Evolutionary conservation across 2,797 vertebrate genomes (phyloP).

Genomic region (Sarcophilus harrisii): DNA sequence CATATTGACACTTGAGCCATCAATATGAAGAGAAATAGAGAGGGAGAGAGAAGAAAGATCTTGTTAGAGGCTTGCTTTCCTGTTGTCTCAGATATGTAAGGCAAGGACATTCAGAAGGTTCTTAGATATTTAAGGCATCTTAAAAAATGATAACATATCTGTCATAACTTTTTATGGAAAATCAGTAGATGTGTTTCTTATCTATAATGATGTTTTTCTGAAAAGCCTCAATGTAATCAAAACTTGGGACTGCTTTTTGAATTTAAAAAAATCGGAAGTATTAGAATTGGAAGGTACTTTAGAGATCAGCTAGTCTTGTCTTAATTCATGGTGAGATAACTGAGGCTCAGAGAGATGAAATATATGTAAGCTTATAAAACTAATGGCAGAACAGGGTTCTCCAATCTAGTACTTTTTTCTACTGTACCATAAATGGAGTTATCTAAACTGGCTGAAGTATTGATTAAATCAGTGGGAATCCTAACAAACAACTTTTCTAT

Average conservation of each 20-base stretch:
- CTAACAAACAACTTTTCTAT: not conserved
- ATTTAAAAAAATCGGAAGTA: conserved; percentile 3
- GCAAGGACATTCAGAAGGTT: not conserved
- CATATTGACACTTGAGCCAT: not conserved
- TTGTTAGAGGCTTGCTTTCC: not conserved
- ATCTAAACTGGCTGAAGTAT: not conserved
- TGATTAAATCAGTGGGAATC: not conserved
- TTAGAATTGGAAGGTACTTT: not conserved
- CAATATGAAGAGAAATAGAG: not conserved
- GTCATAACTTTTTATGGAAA: conserved; percentile 46
- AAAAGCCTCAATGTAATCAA: conserved; percentile 9
- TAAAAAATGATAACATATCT: not conserved
- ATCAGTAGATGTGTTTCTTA: conserved; percentile 6
- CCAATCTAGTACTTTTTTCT: not conserved
- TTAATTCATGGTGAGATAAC: not conserved
- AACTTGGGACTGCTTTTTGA: conserved; percentile 15
- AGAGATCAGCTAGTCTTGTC: not conserved
- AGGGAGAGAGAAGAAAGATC: not conserved
- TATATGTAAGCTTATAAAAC: not conserved
- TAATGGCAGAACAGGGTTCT: not conserved
- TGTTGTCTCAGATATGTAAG: not conserved
- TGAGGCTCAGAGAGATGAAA: conserved; percentile 2
- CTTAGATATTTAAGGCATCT: not conserved
- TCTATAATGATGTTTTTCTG: conserved; percentile 20
- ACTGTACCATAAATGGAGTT: conserved; percentile 18